A percentile compares a stretch with the other conserved stretches of the same genome.
phyloP scores from a whole-genome alignment of 2,113 vertebrate genomes.

The Lipotes vexillifer region DNA sequence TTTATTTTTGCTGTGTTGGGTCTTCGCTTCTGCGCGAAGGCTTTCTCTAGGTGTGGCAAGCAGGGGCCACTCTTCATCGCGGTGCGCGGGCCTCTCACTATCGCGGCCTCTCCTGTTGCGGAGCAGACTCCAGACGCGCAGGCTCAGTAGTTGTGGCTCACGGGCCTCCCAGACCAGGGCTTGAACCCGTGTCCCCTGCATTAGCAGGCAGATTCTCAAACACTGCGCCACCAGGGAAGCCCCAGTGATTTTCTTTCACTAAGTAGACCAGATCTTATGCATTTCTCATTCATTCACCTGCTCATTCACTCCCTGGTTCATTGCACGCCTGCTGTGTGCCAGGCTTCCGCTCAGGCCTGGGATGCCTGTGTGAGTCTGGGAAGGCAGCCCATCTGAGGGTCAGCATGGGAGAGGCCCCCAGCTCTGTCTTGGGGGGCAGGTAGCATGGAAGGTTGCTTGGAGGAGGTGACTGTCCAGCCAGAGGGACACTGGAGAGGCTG shows the following conservation, averaged over 20 bases:
- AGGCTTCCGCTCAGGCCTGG: not conserved
- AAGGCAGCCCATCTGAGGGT: not conserved
- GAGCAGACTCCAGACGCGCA: too few species aligned
- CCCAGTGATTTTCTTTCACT: not conserved
- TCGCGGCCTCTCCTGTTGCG: too few species aligned
- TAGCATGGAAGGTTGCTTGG: not conserved
- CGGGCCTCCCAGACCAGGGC: too few species aligned
- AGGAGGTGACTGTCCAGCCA: not conserved
- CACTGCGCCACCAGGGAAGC: too few species aligned
- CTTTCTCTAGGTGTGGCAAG: too few species aligned
- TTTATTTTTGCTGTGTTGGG: too few species aligned
- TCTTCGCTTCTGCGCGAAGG: too few species aligned
- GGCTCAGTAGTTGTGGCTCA: too few species aligned
- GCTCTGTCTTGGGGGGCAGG: not conserved
- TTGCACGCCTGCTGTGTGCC: accelerated
- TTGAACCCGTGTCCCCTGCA: too few species aligned
- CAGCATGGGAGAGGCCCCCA: not conserved
- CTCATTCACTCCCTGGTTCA: accelerated
- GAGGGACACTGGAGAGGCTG: not conserved
- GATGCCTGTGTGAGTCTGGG: not conserved
- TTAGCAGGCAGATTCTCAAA: too few species aligned
- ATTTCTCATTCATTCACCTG: not conserved
- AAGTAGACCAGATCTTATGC: not conserved
- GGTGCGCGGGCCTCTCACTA: too few species aligned
- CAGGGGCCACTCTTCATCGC: too few species aligned